These are phyloP conservation scores for Sepiola atlantica DNA, from an alignment of 2,888 invertebrate species.

Conservation along the genomic window DNA sequence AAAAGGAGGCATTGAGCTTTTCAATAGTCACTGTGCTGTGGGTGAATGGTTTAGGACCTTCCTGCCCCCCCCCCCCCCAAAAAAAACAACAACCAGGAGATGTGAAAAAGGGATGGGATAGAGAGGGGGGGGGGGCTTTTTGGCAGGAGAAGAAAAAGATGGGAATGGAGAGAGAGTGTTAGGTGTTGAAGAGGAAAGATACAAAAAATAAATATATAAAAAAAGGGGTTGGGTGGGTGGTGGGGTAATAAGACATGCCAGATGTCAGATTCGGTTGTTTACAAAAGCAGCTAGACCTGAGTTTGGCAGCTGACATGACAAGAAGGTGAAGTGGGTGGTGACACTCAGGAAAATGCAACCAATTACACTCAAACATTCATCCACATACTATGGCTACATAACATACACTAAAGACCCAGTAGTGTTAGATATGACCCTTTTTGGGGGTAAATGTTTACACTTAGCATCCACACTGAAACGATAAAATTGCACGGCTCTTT, in stretches of 20 bases:
- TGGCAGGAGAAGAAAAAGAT: neutral
- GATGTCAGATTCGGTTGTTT: constrained; percentile 2
- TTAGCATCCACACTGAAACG: too few relatives aligned
- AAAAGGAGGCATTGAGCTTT: neutral
- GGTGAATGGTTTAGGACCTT: neutral
- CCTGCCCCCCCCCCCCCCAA: neutral
- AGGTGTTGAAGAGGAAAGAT: neutral
- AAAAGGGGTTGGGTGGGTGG: neutral
- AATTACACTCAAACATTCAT: constrained; percentile 5
- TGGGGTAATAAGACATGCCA: neutral
- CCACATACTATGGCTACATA: neutral
- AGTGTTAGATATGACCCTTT: too few relatives aligned
- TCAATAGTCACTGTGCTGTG: neutral
- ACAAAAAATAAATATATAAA: too few relatives aligned
- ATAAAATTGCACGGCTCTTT: too few relatives aligned
- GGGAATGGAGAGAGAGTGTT: neutral
- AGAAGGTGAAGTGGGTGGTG: neutral
- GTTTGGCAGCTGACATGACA: constrained; percentile 32
- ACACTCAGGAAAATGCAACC: neutral
- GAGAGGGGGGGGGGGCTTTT: neutral
- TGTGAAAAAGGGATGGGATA: neutral
- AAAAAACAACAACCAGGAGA: neutral
- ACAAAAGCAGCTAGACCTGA: neutral
- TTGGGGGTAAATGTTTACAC: too few relatives aligned
- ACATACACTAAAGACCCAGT: too few relatives aligned